Base-by-base conservation (phyloP, 2,888 invertebrate species). In the Branchinecta sandiegonensis region DNA sequence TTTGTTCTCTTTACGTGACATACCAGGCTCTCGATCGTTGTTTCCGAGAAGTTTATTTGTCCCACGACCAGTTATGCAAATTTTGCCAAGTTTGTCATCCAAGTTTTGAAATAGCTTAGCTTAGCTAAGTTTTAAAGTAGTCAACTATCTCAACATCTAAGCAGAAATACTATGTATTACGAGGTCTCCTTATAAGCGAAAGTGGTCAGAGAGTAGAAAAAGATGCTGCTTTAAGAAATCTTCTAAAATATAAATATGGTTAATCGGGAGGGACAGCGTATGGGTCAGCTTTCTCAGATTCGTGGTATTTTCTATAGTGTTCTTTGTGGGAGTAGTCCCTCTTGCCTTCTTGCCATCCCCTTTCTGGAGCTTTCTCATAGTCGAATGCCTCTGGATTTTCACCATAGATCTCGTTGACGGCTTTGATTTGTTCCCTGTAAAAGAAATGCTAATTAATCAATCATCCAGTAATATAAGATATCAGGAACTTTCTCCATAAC, bases 331-430 rank as follows among this genome's bases (percentile, higher is more conserved):
- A 85, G 73, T 89, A 90, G 76, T 92, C 92, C 79, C 85, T 87
- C 74, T 83, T 87, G 71, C 87, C 89, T 75, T 90, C 88, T 75
- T 88, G 85, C 82, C 87, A 86, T 10, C 93, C 92, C 78, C 92
- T 83, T 4, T 84, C 81, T 8, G 87, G 88, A 68, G 90, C 89
- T 74, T 87, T 84, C 0, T 84, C 81, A 75, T 92, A 90, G 73
- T 89, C 83, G 76, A 90, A 92, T 48, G 83, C 82, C 65, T 82
- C 82, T 5, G 83, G 77, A 0, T 82, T 79, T 78, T 85, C 83
- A 66, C 90, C 90, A 80, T 84, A 90, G 46, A 88, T 72, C 75
- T 86, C 80, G 72, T 81, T 83, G 68, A 83, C 80, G 74, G 81
- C 82, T 65, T 87, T 86, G 71, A 90, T 82, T 70, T 88, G 83